Conservation (phyloP, 2,797 vertebrate genomes). For the Dipus sagitta region DNA sequence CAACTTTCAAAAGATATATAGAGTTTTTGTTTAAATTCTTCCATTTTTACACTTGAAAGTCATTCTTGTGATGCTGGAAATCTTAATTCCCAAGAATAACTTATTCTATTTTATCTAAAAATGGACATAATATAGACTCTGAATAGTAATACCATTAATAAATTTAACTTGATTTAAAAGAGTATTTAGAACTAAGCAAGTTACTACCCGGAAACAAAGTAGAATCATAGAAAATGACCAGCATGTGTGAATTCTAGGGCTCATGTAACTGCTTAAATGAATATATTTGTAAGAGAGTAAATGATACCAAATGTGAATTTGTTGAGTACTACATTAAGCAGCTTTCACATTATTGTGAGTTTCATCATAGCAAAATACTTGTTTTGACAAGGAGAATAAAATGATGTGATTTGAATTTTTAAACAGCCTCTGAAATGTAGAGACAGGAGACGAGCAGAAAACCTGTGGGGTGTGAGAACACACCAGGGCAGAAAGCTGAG, state of each 20-base stretch:
- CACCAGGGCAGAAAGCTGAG: neutral
- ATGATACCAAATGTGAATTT: neutral
- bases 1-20: neutral
- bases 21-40: neutral
- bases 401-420: slow-evolving; percentile 20
- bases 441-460: neutral
- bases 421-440: neutral
- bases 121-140: neutral
- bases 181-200: neutral
- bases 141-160: neutral
- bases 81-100: neutral
- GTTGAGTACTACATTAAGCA: neutral
- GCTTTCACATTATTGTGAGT: neutral
- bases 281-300: neutral
- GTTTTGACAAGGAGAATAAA: neutral
- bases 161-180: neutral
- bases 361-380: slow-evolving; percentile 21
- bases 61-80: neutral
- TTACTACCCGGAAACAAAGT: neutral
- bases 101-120: neutral
- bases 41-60: neutral
- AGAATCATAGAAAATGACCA: neutral
- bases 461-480: neutral
- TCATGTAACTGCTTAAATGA: neutral
- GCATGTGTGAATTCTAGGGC: neutral